Percentiles rank a stretch among this genome's conserved stretches.
Conservation (phyloP, 2,113 vertebrate genomes). For the Neogobius melanostomus region DNA sequence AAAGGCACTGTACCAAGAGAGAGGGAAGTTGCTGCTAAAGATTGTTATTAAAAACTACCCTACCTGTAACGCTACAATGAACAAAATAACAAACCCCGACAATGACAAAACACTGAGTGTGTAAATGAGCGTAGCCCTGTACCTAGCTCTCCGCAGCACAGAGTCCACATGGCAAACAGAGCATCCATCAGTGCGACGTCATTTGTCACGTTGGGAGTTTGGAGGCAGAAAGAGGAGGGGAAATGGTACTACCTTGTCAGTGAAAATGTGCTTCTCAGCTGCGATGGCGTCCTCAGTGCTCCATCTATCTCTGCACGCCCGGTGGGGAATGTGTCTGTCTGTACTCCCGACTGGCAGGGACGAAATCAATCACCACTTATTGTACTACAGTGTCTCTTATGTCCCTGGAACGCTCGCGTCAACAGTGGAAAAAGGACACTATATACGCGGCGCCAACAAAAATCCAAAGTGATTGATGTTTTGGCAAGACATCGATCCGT, state of each 20-base stretch:
- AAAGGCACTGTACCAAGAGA: too few species aligned
- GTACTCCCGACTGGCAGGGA: constrained; percentile 58
- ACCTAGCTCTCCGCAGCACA: too few species aligned
- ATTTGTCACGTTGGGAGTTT: constrained; percentile 52
- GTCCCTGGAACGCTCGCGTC: constrained; percentile 49
- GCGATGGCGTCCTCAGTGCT: constrained; percentile 59
- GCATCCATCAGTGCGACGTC: constrained; percentile 50
- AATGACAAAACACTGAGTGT: too few species aligned
- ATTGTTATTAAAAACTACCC: too few species aligned
- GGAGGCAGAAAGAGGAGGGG: constrained; percentile 50
- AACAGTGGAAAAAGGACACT: constrained; percentile 49
- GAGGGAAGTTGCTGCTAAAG: too few species aligned
- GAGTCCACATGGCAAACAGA: too few species aligned
- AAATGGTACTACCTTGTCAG: constrained; percentile 58
- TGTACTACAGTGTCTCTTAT: constrained; percentile 66
- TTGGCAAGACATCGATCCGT: constrained; percentile 53
- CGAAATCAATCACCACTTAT: constrained; percentile 72
- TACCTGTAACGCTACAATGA: too few species aligned
- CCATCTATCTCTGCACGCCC: constrained; percentile 62
- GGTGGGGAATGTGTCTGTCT: constrained; percentile 60
- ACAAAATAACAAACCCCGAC: too few species aligned
- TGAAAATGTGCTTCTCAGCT: constrained; percentile 69
- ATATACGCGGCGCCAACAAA: constrained; percentile 11
- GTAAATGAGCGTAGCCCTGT: too few species aligned
- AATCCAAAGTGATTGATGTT: constrained; percentile 37